Evolutionary conservation across 2,888 invertebrate genomes (phyloP), one percentile per base, ranked within the genome.

Genomic region (Phalangium opilio): DNA sequence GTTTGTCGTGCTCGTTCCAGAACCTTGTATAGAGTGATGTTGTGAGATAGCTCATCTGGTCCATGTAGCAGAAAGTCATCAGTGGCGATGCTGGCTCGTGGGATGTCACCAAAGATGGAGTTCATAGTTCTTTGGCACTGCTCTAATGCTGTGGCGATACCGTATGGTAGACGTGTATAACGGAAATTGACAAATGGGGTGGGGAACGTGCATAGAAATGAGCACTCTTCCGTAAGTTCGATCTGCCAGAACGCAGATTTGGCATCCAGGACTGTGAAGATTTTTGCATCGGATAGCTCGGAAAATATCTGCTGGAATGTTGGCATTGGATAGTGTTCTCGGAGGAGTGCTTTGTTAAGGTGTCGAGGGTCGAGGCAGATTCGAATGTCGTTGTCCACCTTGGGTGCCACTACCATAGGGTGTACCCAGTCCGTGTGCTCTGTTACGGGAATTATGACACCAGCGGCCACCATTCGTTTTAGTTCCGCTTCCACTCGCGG

Each of bases 241-340:
- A 64, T 39, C 45, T 66, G 63, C 50, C 63, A 55, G 43, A 64
- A 66, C 1, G 64, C 63, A 44, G 57, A 56, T 2, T 50, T 48
- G 14, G 64, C 54, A 54, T 64, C 62, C 39, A 58, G 27, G 5
- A 57, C 52, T 40, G 55, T 51, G 48, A 58, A 62, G 40, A 52
- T 50, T 44, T 53, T 50, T 21, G 57, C 57, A 21, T 55, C 55
- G 39, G 45, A 48, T 27, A 63, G 45, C 8, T 51, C 50, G 4
- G 58, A 52, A 48, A 60, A 59, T 32, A 63, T 55, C 40, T 62
- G 60, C 19, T 61, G 60, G 14, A 57, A 52, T 44, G 51, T 45
- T 1, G 61, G 62, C 45, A 63, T 54, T 11, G 59, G 59, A 43
- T 59, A 61, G 39, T 60, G 57, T 18, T 61, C 59, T 18, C 52